Evolutionary conservation across 1,140 invertebrate species (phyloP), one percentile per base, ranked within the genome.

Genomic region (Psilanteris sp.): DNA sequence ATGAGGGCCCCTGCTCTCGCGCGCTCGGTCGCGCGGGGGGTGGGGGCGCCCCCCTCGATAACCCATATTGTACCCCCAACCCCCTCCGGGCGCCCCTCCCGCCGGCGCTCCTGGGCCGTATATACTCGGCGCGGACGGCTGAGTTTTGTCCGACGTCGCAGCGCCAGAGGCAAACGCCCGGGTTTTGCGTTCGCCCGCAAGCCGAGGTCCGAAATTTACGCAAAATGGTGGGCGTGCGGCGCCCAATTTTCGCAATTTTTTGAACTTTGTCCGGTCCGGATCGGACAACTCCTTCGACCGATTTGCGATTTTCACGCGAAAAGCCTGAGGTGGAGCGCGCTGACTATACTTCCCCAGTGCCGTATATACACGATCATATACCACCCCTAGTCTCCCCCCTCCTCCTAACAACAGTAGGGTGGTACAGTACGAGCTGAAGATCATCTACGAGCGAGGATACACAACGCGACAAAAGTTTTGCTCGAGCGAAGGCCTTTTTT

Each of bases 361-460:
- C 73, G 81, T 87, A 88, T 88, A 87, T 88, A 88, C 85, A 86
- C 84, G 86, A 88, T 88, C 86, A 88, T 88, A 88, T 88, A 88
- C 87, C 87, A 88, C 87, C 87, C 87, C 86, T 87, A 87, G 84
- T 83, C 84, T 85, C 85, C 83, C 80, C 79, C 80, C 36, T n/a
- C 81, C 80, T 68, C 83, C 84, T 83, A 87, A 88, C 85, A 88
- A 87, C 86, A 86, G 82, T 84, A 81, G 85, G 85, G 85, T 87
- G 85, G 85, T 87, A 88, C 85, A 87, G 85, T 87, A 83, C 55
- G 27, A 66, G 74, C 78, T 68, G 81, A 81, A 83, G 83, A 78
- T 82, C 79, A 78, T 57, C 78, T 76, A 61, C 79, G 37, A 29
- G 24, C 66, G 66, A 36, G 48, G 55, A 61, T 71, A 71, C 66